Percentiles rank a stretch among this genome's conserved stretches.
Evolutionary conservation across 2,113 vertebrate species (phyloP).

Genomic region (Eublepharis macularius): DNA sequence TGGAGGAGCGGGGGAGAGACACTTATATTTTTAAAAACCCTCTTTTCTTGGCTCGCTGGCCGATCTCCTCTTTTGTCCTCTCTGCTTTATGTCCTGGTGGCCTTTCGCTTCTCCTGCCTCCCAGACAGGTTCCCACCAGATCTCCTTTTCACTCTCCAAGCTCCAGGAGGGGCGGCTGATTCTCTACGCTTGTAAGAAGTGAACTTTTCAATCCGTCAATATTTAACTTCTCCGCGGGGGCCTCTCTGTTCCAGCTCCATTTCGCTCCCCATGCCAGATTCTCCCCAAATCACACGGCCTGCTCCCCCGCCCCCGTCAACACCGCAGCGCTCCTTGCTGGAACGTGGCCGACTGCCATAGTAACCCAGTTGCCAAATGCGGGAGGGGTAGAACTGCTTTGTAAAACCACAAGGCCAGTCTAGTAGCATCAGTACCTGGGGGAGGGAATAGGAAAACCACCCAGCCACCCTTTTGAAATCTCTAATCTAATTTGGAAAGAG

Average conservation of each 20-base stretch:
- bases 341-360: neutral
- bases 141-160: neutral
- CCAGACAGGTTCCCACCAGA: constrained; percentile 21
- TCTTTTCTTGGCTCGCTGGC: neutral
- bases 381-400: neutral
- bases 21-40: neutral
- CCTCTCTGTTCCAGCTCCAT: neutral
- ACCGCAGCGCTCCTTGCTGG: neutral
- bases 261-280: neutral
- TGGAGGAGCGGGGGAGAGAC: neutral
- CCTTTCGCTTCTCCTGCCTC: constrained; percentile 3
- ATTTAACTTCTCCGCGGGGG: constrained; percentile 23
- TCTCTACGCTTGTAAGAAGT: neutral
- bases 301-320: constrained; percentile 2
- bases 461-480: neutral
- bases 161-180: neutral
- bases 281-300: constrained; percentile 30
- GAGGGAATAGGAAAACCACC: neutral
- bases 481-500: neutral
- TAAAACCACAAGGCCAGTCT: neutral
- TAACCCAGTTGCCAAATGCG: constrained; percentile 2
- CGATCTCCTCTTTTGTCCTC: constrained; percentile 14
- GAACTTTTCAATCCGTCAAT: constrained; percentile 38
- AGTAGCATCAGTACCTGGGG: too few species aligned
- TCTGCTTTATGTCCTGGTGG: constrained; percentile 18